Base-by-base conservation (phyloP, 1,140 invertebrate genomes). In the Idris sp. region DNA sequence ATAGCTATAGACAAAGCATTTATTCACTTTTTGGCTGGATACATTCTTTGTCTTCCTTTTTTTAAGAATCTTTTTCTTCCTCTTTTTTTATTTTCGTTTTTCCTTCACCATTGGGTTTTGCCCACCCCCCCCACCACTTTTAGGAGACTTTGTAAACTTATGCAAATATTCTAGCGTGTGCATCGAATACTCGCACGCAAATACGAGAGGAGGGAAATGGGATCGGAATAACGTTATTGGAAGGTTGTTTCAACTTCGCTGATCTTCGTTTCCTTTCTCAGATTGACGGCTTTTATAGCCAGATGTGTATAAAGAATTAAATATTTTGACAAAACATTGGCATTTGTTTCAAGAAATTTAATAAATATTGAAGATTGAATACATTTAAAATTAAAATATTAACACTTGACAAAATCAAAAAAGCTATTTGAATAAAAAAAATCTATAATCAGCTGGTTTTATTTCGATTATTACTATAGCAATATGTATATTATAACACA, bases 91-190 rank as follows among this genome's bases (percentile, higher is more conserved):
- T 33, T 6, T 22, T 54, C 53, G 33, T 25, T 64, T 30, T 35
- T 31, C 30, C 25, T 9, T n/a, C n/a, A 43, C 19, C 26, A 8
- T 35, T 18, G 58, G 28, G 36, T 51, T 31, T 43, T 16, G 36
- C 16, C n/a, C n/a, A n/a, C 49, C 53, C 54, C 4, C 18, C 30
- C 2, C 49, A 62, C 51, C 4, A 18, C 28, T n/a, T n/a, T n/a
- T n/a, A n/a, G n/a, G 11, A 16, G 15, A 4, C 40, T 65, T 51
- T 62, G 69, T 61, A 53, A 78, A 71, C 78, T 61, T 75, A 78
- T 78, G 78, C 74, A 80, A 80, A 80, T 80, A 65, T 36, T 62
- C 22, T 48, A 68, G 73, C 67, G 58, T 73, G 74, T 75, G 43
- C 38, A 22, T 49, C 49, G 64, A 76, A 76, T 68, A 74, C 72